Evolutionary conservation across 2,888 invertebrate species (phyloP), one percentile per base, ranked within the genome.

Genomic region (Teleiodes luculella): DNA sequence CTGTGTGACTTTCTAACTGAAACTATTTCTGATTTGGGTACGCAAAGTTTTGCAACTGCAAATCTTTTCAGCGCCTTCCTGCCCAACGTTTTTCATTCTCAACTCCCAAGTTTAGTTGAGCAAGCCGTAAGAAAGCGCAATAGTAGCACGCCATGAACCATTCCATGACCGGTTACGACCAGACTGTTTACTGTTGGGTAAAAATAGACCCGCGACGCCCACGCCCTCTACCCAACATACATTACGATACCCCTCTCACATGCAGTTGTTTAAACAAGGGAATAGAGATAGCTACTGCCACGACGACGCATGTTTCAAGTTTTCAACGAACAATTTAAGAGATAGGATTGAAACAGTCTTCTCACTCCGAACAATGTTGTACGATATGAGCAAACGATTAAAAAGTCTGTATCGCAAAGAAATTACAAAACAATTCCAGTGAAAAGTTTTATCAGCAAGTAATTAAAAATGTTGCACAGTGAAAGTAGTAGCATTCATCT

Each of bases 171-270:
- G 88, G 88, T 88, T 85, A 74, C 75, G 65, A 67, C 65, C 74
- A 70, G 70, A 76, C 83, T 79, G 83, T 85, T 86, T 86, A 86
- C 82, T 84, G 83, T 74, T 76, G 79, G 78, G 81, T 87, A 88
- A 86, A 88, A 86, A 87, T 87, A 88, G 86, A 85, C 18, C 39
- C 11, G 4, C 74, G 75, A 13, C 43, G 24, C 39, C 39, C 16
- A 20, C 74, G 75, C 43, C 43, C 24, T 43, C 43, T 28, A 43
- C 28, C 43, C 20, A 7, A 5, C 5, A n/a, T 74, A 82, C 80
- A 76, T 72, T 78, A 74, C 81, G 84, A 85, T 83, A 81, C 69
- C 74, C 75, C 73, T 79, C 75, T 82, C 83, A 80, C 80, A 8
- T n/a, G 36, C 41, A 35, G 53, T 41, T 41, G 24, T 24, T 24